Percentiles rank a stretch among this genome's conserved stretches.
Conservation (phyloP, 2,888 invertebrate species). For the Nasonia oneida region DNA sequence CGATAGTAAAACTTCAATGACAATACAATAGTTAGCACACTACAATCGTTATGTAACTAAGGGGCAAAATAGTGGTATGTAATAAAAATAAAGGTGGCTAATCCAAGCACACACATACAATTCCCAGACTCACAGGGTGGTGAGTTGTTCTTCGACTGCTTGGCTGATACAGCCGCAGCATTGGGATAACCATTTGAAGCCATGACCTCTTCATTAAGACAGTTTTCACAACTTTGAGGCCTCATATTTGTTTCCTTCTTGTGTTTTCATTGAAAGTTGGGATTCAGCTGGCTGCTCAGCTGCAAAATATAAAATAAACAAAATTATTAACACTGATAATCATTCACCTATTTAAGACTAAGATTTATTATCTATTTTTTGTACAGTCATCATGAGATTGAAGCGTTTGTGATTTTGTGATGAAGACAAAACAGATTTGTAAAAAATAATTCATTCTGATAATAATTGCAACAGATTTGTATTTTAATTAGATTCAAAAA, state of each 20-base stretch:
- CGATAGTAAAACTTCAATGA: slow-evolving; percentile 47
- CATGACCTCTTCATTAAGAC: slow-evolving; percentile 76
- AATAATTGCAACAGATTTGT: no score
- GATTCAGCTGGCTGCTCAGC: slow-evolving; percentile 33
- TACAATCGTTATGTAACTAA: slow-evolving; percentile 57
- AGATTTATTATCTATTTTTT: neutral
- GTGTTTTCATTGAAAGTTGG: slow-evolving; percentile 55
- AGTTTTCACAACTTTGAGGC: slow-evolving; percentile 81
- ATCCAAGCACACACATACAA: slow-evolving; percentile 78
- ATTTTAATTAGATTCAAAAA: no score
- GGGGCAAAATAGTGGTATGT: slow-evolving; percentile 44
- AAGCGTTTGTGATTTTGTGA: neutral
- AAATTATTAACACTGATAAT: neutral
- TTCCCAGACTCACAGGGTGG: slow-evolving; percentile 78
- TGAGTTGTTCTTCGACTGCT: slow-evolving; percentile 74
- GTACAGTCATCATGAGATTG: neutral
- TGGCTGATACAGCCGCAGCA: slow-evolving; percentile 67
- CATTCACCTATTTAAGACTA: neutral
- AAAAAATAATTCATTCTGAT: neutral
- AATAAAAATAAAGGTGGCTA: slow-evolving; percentile 72
- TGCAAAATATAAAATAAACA: slow-evolving; percentile 44
- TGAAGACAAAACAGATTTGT: neutral
- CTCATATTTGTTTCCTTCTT: slow-evolving; percentile 77
- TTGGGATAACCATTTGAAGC: slow-evolving; percentile 75
- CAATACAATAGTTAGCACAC: slow-evolving; percentile 56